Evolutionary conservation across 2,888 invertebrate genomes (phyloP), one percentile per base, ranked within the genome.

Genomic region (Clostera curtula): DNA sequence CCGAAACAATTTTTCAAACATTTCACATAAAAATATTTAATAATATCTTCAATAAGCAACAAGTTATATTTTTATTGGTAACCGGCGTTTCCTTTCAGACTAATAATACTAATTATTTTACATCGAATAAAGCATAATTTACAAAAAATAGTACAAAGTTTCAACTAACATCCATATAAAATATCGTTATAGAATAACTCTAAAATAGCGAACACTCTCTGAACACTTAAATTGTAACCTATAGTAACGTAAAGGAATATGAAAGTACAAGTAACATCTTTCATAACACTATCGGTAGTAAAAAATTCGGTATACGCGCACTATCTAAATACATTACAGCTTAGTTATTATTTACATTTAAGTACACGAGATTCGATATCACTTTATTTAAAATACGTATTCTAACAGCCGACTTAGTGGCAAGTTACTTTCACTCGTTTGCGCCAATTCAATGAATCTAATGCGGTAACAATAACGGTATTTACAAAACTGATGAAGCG

Each of bases 51-150:
- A 83, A 79, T 80, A 79, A 79, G 73, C 80, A 83, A 83, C 82
- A 80, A 80, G 72, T 76, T 69, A 77, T 79, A 79, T 68, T 73
- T 79, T 76, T 77, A 82, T 75, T 83, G 83, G 83, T 83, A 83
- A 83, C 83, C 83, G 80, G 80, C 82, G 82, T 76, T 83, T 82
- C 64, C 71, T 79, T 72, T 83, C 80, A 82, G 83, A 83, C 83
- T 83, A 82, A 73, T 70, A 79, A 75, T 71, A 76, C 76, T 80
- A 80, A 74, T 64, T 71, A 74, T 61, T 67, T 67, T 75, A 79
- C 57, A 70, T 69, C 70, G 50, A 75, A 74, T 69, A 69, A 74
- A 77, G 73, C 76, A 56, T 74, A 76, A 79, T 76, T 70, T 80
- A 80, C 75, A 77, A 60, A 60, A 64, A 52, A 40, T 46, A 56